A percentile compares a stretch with the other conserved stretches of the same genome.
phyloP scores from a whole-genome alignment of 2,113 vertebrate genomes.

The Catharus minimus region DNA sequence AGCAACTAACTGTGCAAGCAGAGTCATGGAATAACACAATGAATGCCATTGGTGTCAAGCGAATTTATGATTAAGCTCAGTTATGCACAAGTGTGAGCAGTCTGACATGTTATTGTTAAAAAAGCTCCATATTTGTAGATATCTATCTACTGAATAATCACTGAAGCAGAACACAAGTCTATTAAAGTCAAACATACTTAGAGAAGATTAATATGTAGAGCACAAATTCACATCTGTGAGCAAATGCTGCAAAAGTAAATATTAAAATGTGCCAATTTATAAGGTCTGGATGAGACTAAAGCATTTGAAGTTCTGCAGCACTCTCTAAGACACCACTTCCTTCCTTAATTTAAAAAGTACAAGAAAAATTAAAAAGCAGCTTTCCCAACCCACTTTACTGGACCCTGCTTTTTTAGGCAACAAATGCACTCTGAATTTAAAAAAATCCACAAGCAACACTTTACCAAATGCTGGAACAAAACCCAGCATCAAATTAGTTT shows the following conservation, averaged over 20 bases:
- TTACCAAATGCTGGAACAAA: neutral
- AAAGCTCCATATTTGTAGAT: neutral
- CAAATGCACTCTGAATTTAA: neutral
- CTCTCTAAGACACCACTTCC: neutral
- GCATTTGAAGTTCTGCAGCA: neutral
- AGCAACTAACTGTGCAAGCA: neutral
- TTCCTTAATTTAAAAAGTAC: neutral
- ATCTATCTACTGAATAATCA: neutral
- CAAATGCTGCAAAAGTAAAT: neutral
- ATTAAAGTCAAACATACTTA: slow-evolving; percentile 12
- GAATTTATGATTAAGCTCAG: neutral
- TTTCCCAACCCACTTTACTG: neutral
- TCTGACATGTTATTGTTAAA: neutral
- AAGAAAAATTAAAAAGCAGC: neutral
- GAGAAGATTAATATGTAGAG: neutral
- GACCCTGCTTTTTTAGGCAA: neutral
- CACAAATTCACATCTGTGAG: neutral
- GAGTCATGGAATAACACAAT: neutral
- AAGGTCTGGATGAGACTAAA: neutral
- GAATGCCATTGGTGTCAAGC: neutral
- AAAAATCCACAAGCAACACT: neutral
- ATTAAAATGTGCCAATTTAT: neutral
- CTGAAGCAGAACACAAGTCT: neutral
- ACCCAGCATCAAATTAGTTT: neutral
- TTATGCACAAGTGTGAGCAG: neutral